A percentile compares a stretch with the other conserved stretches of the same genome.
Conservation (phyloP, 2,113 vertebrate species). For the Nothobranchius kuhntae region DNA sequence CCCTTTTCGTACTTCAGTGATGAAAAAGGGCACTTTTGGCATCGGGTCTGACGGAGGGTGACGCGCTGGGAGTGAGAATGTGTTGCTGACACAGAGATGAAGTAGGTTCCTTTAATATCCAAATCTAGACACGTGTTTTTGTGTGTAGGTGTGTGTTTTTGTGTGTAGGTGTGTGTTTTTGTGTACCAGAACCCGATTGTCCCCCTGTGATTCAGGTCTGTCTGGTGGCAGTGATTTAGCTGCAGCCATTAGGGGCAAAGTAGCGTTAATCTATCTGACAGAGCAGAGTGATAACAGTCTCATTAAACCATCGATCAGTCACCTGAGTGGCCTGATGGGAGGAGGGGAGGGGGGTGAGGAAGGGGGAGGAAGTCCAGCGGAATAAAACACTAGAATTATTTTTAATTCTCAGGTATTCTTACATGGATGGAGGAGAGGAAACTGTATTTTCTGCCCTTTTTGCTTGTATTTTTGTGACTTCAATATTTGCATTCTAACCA, state of each 20-base stretch:
- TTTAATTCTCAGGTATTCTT: no score
- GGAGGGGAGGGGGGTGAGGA: neutral
- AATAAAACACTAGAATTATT: neutral
- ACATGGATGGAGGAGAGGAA: no score
- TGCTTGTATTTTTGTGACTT: no score
- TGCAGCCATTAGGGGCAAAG: conserved; percentile 59
- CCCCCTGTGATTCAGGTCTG: conserved; percentile 12
- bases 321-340: neutral
- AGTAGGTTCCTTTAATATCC: neutral
- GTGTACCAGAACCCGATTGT: neutral
- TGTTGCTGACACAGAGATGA: no score
- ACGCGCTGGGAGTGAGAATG: no score
- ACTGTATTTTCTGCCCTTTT: no score
- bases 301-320: conserved; percentile 60
- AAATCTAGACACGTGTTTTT: neutral
- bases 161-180: neutral
- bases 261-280: conserved; percentile 54
- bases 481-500: no score
- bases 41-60: no score
- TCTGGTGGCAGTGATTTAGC: conserved; percentile 54
- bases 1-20: no score
- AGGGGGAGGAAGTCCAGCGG: conserved; percentile 4
- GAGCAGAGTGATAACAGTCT: conserved; percentile 60
- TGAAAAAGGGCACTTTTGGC: no score
- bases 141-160: neutral